A percentile compares a stretch with the other conserved stretches of the same genome.
Conservation (phyloP, 2,113 vertebrate species). For the Xiphophorus couchianus region DNA sequence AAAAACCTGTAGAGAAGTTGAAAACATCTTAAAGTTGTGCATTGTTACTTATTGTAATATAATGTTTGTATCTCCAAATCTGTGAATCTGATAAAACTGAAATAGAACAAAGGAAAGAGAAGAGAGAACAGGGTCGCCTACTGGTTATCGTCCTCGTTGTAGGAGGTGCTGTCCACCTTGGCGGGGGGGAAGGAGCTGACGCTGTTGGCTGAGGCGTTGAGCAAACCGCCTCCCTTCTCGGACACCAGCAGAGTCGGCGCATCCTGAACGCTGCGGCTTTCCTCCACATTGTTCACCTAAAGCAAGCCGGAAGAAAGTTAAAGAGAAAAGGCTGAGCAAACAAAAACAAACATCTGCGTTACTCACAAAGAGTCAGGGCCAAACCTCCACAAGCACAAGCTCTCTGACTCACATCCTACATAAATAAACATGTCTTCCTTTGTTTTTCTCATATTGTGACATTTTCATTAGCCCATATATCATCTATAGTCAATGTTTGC, state of each 20-base stretch:
- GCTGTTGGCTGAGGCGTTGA: constrained; percentile 75
- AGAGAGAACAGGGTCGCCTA: constrained; percentile 54
- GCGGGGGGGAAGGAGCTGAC: constrained; percentile 74
- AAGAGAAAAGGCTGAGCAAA: constrained; percentile 46
- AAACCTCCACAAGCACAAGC: background rate
- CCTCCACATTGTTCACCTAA: constrained; percentile 88
- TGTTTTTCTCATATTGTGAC: background rate
- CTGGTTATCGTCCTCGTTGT: constrained; percentile 67
- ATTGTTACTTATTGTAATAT: background rate
- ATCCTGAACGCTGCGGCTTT: constrained; percentile 78
- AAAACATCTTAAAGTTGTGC: background rate
- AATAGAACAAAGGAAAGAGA: background rate
- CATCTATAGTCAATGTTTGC: background rate
- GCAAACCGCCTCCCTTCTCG: constrained; percentile 80
- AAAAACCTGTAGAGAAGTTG: background rate
- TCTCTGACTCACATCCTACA: constrained; percentile 32
- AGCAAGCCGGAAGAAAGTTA: constrained; percentile 55
- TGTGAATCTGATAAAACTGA: background rate
- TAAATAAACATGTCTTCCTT: background rate
- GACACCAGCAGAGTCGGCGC: constrained; percentile 86
- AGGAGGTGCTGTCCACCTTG: constrained; percentile 68
- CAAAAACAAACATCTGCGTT: constrained; percentile 48
- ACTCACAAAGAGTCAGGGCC: constrained; percentile 10
- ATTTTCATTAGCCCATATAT: background rate
- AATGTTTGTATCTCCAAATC: background rate